Evolutionary conservation across 2,113 vertebrate genomes (phyloP), one percentile per base, ranked within the genome.

Genomic region (Dolichotis patagonum): DNA sequence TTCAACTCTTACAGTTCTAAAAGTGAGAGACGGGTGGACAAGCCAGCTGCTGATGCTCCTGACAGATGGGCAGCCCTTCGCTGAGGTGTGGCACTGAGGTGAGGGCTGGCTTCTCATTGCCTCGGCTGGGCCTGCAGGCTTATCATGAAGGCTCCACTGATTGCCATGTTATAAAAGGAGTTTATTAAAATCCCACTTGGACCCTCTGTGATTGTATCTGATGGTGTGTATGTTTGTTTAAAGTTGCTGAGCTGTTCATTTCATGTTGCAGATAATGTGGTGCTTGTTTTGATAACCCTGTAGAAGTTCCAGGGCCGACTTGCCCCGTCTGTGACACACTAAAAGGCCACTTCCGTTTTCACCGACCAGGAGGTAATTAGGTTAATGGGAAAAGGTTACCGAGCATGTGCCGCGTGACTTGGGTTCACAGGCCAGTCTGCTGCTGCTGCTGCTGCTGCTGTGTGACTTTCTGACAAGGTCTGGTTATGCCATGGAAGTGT

Each of bases 341-440:
- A 91, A 96, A 97, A 91, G 94, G 81, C 88, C 46, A 75, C 96
- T 97, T 98, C 85, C 43, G 32, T 98, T 98, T 97, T 98, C 91
- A 96, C 96, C 77, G 90, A 96, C 65, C 63, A 92, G 86, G 94
- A 97, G 69, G 30, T 78, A 65, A 56, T 58, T 32, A 5, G 10
- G 19, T 41, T 46, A 38, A 5, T 5, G 14, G 62, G 85, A 95
- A 91, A 97, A 94, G 96, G 87, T 60, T 85, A 17, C 43, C 69
- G 83, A 46, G 88, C 9, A 0, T 67, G 1, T 93, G 80, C 88
- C n/a, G n/a, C n/a, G n/a, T n/a, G n/a, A n/a, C n/a, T n/a, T n/a
- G n/a, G n/a, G n/a, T n/a, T n/a, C n/a, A n/a, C n/a, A n/a, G n/a
- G n/a, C n/a, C n/a, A n/a, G n/a, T n/a, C n/a, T n/a, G n/a, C n/a